Percentiles rank a stretch among this genome's conserved stretches.
phyloP scores from a whole-genome alignment of 2,113 vertebrate species.

The Amblyornis subalaris region DNA sequence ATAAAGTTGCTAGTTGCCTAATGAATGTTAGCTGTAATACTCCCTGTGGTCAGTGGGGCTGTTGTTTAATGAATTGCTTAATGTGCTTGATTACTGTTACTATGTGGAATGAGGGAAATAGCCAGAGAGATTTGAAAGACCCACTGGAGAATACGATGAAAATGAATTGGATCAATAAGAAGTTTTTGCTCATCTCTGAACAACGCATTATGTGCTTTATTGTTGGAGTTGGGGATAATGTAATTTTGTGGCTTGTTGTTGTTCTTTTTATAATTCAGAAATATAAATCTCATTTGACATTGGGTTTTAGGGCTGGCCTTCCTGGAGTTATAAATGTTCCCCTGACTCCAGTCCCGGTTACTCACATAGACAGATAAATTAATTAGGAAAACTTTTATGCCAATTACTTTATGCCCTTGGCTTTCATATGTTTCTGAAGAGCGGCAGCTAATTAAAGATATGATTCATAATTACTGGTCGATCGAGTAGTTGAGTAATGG shows the following conservation, averaged over 20 bases:
- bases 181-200: constrained; percentile 77
- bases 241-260: constrained; percentile 80
- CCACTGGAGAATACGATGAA: constrained; percentile 83
- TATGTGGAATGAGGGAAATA: constrained; percentile 79
- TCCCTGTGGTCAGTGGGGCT: constrained; percentile 81
- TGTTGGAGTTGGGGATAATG: constrained; percentile 73
- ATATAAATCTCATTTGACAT: constrained; percentile 80
- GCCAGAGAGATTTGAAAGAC: constrained; percentile 81
- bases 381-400: constrained; percentile 92
- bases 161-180: constrained; percentile 85
- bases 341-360: constrained; percentile 83
- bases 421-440: constrained; percentile 87
- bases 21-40: constrained; percentile 79
- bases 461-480: constrained; percentile 88
- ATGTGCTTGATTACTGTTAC: constrained; percentile 86
- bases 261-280: constrained; percentile 78
- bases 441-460: constrained; percentile 88
- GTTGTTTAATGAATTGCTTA: constrained; percentile 88
- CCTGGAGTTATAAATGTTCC: constrained; percentile 87
- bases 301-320: constrained; percentile 79
- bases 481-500: constrained; percentile 82
- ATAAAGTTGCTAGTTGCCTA: constrained; percentile 79
- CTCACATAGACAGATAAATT: constrained; percentile 91
- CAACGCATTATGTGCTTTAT: constrained; percentile 65
- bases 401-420: constrained; percentile 91